These are phyloP conservation scores for Pseudomyrmex sp. DNA, from an alignment of 1,140 invertebrate species.

Conservation along the genomic window DNA sequence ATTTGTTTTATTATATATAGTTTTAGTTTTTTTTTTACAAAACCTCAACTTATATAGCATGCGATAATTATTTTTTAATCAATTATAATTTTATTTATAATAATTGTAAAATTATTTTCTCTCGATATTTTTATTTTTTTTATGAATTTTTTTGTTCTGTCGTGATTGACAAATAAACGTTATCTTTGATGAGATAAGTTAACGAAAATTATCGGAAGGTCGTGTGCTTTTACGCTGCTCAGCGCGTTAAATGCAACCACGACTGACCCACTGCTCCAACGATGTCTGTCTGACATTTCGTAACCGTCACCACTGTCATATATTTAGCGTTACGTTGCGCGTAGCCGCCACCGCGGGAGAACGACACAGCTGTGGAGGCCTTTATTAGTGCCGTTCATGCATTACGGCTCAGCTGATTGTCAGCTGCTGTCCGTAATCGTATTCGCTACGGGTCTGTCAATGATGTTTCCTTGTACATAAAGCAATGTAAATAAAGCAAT, in stretches of 20 bases:
- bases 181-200: background rate
- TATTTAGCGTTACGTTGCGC: conserved; percentile 68
- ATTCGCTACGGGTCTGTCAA: background rate
- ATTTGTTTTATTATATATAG: background rate
- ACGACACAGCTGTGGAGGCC: conserved; percentile 19
- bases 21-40: background rate
- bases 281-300: conserved; percentile 73
- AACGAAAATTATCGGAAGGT: conserved; percentile 2
- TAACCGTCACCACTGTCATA: conserved; percentile 66
- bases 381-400: conserved; percentile 51
- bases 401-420: conserved; percentile 32
- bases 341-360: conserved; percentile 4
- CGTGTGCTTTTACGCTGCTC: conserved; percentile 29
- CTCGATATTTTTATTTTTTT: background rate
- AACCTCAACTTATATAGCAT: background rate
- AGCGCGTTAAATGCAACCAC: background rate
- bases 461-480: background rate
- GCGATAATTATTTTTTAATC: too few species aligned
- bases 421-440: conserved; percentile 39
- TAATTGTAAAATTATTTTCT: too few species aligned
- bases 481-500: too few species aligned
- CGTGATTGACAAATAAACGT: background rate
- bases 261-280: conserved; percentile 70
- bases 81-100: background rate
- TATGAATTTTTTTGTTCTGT: background rate